Evolutionary conservation across 2,888 invertebrate genomes (phyloP).

Genomic region (Cantharis nigra): DNA sequence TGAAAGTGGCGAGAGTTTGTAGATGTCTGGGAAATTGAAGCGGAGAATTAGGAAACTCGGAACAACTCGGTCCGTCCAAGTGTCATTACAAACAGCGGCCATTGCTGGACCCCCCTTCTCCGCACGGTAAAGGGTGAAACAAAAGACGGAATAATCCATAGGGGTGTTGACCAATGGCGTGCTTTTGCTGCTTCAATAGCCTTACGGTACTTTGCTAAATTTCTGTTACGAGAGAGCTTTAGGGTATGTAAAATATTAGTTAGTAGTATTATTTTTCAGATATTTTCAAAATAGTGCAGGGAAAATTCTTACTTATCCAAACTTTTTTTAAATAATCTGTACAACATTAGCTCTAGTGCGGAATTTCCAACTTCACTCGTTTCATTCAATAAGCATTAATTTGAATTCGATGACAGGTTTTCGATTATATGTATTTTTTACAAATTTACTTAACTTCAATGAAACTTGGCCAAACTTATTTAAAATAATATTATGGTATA

Average conservation of each 20-base stretch:
- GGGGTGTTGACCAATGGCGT: constrained; percentile 56
- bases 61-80: constrained; percentile 53
- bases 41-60: constrained; percentile 44
- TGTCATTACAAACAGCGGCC: constrained; percentile 57
- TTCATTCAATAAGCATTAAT: constrained; percentile 53
- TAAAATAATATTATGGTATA: too few relatives aligned
- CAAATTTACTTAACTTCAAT: too few relatives aligned
- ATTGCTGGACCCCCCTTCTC: constrained; percentile 49
- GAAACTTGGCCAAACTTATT: too few relatives aligned
- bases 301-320: not conserved
- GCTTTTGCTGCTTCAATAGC: constrained; percentile 37
- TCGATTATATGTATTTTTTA: too few relatives aligned
- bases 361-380: constrained; percentile 55
- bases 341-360: too few relatives aligned
- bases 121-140: constrained; percentile 51
- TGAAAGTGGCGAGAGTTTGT: constrained; percentile 30
- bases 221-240: constrained; percentile 30
- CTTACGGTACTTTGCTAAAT: constrained; percentile 37
- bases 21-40: constrained; percentile 39
- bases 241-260: not conserved
- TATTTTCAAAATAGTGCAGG: not conserved
- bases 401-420: constrained; percentile 54
- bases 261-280: not conserved
- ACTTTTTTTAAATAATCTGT: not conserved
- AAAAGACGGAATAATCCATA: constrained; percentile 59